Base-by-base conservation (phyloP, 2,113 vertebrate species). In the Bambusicola thoracicus region DNA sequence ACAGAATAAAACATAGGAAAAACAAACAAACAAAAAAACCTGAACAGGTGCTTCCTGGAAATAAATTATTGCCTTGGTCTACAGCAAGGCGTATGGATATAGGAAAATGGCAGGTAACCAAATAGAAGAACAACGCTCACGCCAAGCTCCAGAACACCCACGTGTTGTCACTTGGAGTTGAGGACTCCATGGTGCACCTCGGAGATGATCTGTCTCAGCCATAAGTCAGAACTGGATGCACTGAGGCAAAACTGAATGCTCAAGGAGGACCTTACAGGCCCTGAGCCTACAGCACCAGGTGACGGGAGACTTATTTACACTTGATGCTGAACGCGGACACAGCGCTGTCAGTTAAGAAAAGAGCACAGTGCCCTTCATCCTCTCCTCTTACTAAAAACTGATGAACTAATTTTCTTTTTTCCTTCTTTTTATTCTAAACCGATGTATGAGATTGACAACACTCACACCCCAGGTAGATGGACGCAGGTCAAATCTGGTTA, bases 391-490 rank as follows among this genome's bases (percentile, higher is more conserved):
- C 43, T 68, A 48, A 79, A 80, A 84, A 14, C 25, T 7, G 30
- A 51, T 56, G 30, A 66, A 63, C 6, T 10, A 30, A 65, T 34
- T 36, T 8, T 13, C 2, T 48, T 8, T 16, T 25, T 76, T 68
- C 17, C 8, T 38, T n/a, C 30, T 74, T 20, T 38, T 38, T 59
- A 53, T 80, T 80, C 41, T 41, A 36, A 83, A 77, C 1, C 8
- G 30, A 32, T 10, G 19, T 2, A 55, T 7, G 29, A 44, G 15
- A 27, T 25, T 13, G 66, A 20, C 14, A 44, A 36, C 43, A 51
- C 20, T 27, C 56, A n/a, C 0, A 3, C 2, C 25, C 49, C 44
- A 80, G 44, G 49, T 29, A 24, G 10, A 85, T 0, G 6, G 12
- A 58, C 4, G 20, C 13, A 78, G 67, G 59, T 46, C 29, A 49